These are phyloP conservation scores for Protonemura montana DNA, from an alignment of 2,888 invertebrate species.

Conservation along the genomic window DNA sequence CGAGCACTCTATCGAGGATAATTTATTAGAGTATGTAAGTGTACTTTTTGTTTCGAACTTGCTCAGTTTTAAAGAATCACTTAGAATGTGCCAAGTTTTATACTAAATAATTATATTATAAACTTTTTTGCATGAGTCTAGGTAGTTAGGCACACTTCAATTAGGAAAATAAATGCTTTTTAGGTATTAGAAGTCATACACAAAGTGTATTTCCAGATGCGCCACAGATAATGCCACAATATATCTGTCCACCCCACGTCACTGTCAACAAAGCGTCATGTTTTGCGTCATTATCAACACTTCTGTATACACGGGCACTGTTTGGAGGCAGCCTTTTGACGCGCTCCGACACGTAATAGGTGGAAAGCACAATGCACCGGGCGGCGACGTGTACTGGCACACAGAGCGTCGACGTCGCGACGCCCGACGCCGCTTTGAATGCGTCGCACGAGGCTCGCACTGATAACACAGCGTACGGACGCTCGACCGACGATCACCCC, in stretches of 20 bases:
- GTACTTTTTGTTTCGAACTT: too few relatives aligned
- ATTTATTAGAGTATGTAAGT: background rate
- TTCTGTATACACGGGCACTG: background rate
- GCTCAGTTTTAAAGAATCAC: too few relatives aligned
- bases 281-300: background rate
- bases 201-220: background rate
- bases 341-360: constrained; percentile 12
- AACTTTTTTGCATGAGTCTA: too few relatives aligned
- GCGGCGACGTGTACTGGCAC: too few relatives aligned
- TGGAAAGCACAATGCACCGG: background rate
- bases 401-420: background rate
- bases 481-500: too few relatives aligned
- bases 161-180: too few relatives aligned
- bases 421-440: too few relatives aligned
- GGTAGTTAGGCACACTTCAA: too few relatives aligned
- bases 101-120: too few relatives aligned
- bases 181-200: background rate
- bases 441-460: too few relatives aligned
- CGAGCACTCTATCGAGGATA: background rate
- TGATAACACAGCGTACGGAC: background rate
- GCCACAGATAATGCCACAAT: background rate
- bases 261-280: background rate
- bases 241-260: background rate
- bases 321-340: background rate
- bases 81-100: too few relatives aligned